Evolutionary conservation across 1,140 invertebrate species (phyloP).

Genomic region (Drosophila obscura): DNA sequence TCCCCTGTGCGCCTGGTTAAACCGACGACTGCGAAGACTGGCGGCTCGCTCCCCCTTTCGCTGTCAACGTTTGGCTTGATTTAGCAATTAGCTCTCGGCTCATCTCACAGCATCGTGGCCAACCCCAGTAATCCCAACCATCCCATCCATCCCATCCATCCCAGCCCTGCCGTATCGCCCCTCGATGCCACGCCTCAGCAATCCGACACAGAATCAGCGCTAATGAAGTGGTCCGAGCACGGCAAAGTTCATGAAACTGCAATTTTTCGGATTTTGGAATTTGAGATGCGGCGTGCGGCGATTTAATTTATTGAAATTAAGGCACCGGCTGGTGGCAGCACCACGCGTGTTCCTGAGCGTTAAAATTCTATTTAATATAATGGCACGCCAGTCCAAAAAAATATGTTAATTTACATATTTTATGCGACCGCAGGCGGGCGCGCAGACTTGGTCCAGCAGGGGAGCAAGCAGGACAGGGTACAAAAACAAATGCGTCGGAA

Average conservation of each 20-base stretch:
- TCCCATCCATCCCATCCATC: no score
- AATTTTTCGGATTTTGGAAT: slow-evolving; percentile 34
- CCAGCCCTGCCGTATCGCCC: background rate
- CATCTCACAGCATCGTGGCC: slow-evolving; percentile 15
- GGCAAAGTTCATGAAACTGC: slow-evolving; percentile 50
- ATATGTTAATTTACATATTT: slow-evolving; percentile 70
- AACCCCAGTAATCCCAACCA: background rate
- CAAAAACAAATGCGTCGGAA: background rate
- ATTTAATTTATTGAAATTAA: slow-evolving; percentile 39
- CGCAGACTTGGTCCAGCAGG: background rate
- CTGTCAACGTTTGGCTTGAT: slow-evolving; percentile 54
- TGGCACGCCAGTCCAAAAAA: slow-evolving; percentile 35
- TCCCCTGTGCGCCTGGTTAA: slow-evolving; percentile 16
- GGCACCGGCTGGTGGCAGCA: slow-evolving; percentile 21
- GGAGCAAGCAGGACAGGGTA: background rate
- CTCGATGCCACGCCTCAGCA: background rate
- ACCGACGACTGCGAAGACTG: no score
- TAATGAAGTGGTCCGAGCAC: slow-evolving; percentile 39
- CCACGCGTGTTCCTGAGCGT: slow-evolving; percentile 19
- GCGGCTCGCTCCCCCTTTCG: slow-evolving; percentile 8
- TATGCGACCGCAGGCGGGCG: slow-evolving; percentile 24
- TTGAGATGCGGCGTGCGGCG: background rate
- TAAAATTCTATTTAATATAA: slow-evolving; percentile 68
- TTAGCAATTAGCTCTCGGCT: slow-evolving; percentile 64
- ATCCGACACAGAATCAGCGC: background rate